These are phyloP conservation scores for Pelecanoides urinatrix DNA, from an alignment of 2,113 vertebrate genomes.

Conservation along the genomic window DNA sequence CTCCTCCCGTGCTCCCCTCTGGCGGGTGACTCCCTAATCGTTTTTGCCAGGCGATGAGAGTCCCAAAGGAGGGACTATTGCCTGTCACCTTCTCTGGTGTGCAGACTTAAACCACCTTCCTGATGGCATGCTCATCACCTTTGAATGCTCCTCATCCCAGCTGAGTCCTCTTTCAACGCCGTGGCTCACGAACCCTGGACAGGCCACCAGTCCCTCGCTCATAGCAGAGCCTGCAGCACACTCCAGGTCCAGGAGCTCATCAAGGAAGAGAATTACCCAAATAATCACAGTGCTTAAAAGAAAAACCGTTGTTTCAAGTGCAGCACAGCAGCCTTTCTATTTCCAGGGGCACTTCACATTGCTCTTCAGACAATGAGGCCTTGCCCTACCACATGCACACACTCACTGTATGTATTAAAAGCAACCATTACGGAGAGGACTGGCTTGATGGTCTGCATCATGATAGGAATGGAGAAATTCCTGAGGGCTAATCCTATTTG, in stretches of 20 bases:
- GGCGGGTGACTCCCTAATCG: accelerated
- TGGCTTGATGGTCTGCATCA: background rate
- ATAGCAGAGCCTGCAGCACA: accelerated
- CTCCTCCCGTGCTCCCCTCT: background rate
- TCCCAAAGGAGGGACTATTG: background rate
- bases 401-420: background rate
- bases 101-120: background rate
- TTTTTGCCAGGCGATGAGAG: background rate
- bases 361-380: background rate
- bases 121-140: background rate
- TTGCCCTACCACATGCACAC: background rate
- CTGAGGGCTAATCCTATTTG: accelerated
- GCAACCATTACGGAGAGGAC: background rate
- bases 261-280: background rate
- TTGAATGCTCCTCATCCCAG: background rate
- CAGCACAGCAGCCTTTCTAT: background rate
- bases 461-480: background rate
- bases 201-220: background rate
- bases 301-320: background rate
- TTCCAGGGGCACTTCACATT: background rate
- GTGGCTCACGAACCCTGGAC: background rate
- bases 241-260: background rate
- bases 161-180: accelerated
- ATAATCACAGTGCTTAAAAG: background rate
- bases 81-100: background rate